These are phyloP conservation scores for Cairina moschata DNA, from an alignment of 2,113 vertebrate genomes.

Conservation along the genomic window DNA sequence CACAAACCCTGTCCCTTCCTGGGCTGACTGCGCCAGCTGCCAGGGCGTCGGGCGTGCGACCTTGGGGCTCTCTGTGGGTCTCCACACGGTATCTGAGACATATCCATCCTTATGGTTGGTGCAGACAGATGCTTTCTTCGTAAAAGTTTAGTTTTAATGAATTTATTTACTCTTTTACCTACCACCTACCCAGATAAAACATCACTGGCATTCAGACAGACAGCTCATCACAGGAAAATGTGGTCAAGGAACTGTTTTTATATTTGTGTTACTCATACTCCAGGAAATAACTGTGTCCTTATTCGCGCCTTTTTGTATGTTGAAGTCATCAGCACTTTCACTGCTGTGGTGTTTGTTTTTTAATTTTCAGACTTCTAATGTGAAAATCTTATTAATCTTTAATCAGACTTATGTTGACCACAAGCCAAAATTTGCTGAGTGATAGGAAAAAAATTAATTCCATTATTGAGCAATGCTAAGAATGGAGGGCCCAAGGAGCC, in stretches of 20 bases:
- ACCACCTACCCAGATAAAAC: neutral
- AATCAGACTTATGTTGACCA: neutral
- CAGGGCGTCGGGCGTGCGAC: accelerated
- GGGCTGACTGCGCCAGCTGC: neutral
- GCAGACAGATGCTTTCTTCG: neutral
- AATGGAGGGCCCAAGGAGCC: neutral
- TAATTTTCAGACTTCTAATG: neutral
- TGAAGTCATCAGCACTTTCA: neutral
- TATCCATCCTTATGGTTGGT: accelerated
- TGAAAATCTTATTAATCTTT: neutral
- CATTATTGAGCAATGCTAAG: neutral
- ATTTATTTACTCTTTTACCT: neutral
- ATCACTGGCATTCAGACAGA: neutral
- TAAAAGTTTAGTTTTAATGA: neutral
- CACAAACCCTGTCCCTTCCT: neutral
- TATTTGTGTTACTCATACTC: neutral
- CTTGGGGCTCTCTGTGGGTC: neutral
- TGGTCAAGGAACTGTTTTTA: neutral
- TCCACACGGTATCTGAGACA: neutral
- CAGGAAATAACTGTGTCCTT: neutral
- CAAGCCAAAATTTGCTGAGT: neutral
- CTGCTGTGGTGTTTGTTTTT: neutral
- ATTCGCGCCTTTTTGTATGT: neutral
- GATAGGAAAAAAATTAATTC: neutral
- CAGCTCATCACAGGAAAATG: neutral